Base-by-base conservation (phyloP, 2,888 invertebrate species). In the Xanthorhoe spadicearia region DNA sequence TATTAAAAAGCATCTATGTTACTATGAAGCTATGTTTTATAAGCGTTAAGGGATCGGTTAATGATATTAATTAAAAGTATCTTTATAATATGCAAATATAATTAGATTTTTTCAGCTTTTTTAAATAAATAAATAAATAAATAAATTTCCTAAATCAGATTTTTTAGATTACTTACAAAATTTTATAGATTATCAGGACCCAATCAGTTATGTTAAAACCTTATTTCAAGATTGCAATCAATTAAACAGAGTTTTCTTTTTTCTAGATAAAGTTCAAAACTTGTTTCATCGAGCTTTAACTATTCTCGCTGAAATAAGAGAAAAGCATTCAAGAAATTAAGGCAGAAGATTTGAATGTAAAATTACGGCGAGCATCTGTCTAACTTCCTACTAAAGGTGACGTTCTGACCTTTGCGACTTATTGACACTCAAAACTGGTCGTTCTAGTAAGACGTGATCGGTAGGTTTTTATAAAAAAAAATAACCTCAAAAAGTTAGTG, bases 331-430 rank as follows among this genome's bases (percentile, higher is more conserved):
- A 65, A 66, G 72, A 69, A 71, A 74, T 72, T 68, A 67, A 70
- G 55, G 66, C 64, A 58, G 68, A 72, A 72, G 72, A 74, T 74
- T 72, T 74, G 68, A 70, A 68, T 62, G 59, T 64, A 70, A 71
- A 66, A 69, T 69, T 63, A 66, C 71, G 65, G 68, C 70, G 64
- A 70, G 68, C 65, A 70, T 66, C 69, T 60, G 70, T 63, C 69
- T 68, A 71, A 74, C 64, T 74, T 68, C 62, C 65, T 53, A 58
- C 61, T 62, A 60, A 72, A 59, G 51, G 62, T 58, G 64, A 62
- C 56, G 32, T 63, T 61, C 65, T 48, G 51, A 58, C 58, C 7
- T 10, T 23, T n/a, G 59, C 51, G 59, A 59, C 58, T 17, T 5
- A 4, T 28, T 13, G 28, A 56, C 43, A 1, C 3, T 6, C 15